phyloP scores from a whole-genome alignment of 2,113 vertebrate genomes.

The Callopanchax toddi region DNA sequence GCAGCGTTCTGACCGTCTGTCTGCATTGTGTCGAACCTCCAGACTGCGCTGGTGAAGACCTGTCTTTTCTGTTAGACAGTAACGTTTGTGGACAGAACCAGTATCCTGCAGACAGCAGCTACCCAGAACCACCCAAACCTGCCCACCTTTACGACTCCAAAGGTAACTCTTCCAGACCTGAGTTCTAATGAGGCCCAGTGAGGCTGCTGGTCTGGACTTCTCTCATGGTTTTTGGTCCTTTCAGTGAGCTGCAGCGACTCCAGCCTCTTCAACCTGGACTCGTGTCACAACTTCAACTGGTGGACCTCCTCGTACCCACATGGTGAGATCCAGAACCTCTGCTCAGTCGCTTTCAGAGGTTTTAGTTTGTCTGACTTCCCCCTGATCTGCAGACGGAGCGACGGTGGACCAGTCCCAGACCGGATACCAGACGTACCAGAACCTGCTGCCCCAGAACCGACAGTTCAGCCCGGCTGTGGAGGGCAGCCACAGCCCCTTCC shows the following conservation, averaged over 20 bases:
- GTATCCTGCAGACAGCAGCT: conserved; percentile 60
- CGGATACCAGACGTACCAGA: conserved; percentile 78
- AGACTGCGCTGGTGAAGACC: conserved; percentile 84
- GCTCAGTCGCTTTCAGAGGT: not conserved
- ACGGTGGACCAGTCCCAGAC: conserved; percentile 59
- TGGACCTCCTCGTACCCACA: conserved; percentile 74
- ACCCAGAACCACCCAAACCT: conserved; percentile 63
- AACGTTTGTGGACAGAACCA: conserved; percentile 70
- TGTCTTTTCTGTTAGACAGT: conserved; percentile 84
- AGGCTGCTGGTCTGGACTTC: not conserved
- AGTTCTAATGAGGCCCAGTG: no score
- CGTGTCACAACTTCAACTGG: conserved; percentile 78
- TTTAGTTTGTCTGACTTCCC: not conserved
- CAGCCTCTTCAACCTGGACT: conserved; percentile 75
- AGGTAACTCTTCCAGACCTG: conserved; percentile 53
- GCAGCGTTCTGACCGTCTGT: conserved; percentile 25
- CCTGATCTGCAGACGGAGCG: conserved; percentile 49
- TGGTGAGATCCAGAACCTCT: conserved; percentile 58
- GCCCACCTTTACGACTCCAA: conserved; percentile 58
- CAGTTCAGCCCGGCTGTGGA: conserved; percentile 69
- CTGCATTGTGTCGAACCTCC: conserved; percentile 66
- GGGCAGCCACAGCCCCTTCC: conserved; percentile 67
- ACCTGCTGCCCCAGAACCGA: conserved; percentile 66
- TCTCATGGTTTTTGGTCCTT: not conserved
- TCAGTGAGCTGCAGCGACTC: conserved; percentile 60